Base-by-base conservation (phyloP, 2,888 invertebrate genomes). In the Thera britannica region DNA sequence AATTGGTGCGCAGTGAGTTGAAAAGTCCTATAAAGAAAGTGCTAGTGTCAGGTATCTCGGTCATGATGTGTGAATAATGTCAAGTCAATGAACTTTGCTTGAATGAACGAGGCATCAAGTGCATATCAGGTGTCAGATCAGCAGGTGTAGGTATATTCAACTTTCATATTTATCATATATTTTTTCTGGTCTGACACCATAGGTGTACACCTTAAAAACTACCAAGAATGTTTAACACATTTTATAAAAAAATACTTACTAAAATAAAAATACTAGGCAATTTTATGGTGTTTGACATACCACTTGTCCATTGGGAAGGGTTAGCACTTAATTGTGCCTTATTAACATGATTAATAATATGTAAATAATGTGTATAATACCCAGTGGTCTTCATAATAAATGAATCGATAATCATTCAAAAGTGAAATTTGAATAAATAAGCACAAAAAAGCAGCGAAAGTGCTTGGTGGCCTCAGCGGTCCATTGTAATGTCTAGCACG, bases 381-480 rank as follows among this genome's bases (percentile, higher is more conserved):
- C 65, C 66, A 60, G 62, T 58, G 68, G 70, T 54, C 62, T 41
- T 66, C 36, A 48, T 49, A 12, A 68, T 61, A 49, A 12, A 68
- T 62, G 44, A 38, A 83, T 83, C 74, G 77, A 84, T 51, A 34
- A 52, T 52, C 7, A 52, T 84, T 77, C 80, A 92, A 91, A 91
- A 91, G 92, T 92, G 92, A 92, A 92, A 93, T 88, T 89, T 81
- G 81, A 83, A 80, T 84, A 52, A 52, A 34, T 52, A 34, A 8
- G 36, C 36, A 84, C 82, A 88, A 86, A 87, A 90, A 85, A 85
- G 86, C 76, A 92, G 93, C 88, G 93, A 93, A 93, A 93, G 93
- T 93, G 83, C 72, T 83, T 72, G 80, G 79, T 74, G 82, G 84
- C 84, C 87, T 84, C 88, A 81, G 72, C 79, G 76, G 85, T 80